Base-by-base conservation (phyloP, 2,113 vertebrate genomes). In the Pao palembangensis region DNA sequence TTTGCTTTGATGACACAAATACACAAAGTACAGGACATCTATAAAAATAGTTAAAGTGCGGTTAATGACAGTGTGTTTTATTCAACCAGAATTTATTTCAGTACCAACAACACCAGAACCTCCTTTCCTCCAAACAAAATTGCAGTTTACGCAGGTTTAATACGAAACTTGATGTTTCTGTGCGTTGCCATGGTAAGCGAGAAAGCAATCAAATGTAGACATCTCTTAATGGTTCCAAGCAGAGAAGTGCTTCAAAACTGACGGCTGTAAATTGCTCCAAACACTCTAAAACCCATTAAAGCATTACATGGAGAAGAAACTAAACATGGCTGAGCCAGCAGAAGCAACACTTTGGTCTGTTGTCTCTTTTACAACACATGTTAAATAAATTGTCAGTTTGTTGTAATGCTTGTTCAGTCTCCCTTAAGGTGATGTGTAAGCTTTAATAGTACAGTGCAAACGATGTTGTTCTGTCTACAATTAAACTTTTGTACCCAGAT, bases 291-390 rank as follows among this genome's bases (percentile, higher is more conserved):
- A 61, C 4, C 61, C 56, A 71, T 64, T 67, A 68, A 57, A 46
- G 50, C 50, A 47, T 47, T 53, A 70, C 64, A 68, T 0, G 54
- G 4, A 49, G 47, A 49, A 2, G 47, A 10, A 19, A 11, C 6
- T 19, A 18, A 20, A 55, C 15, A 7, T 18, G 42, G 18, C 31
- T 6, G 53, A 16, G 53, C n/a, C 3, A 41, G 53, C 18, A 41
- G 14, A 41, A 55, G 53, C 16, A 55, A 38, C 8, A 10, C 11
- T 5, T 11, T 16, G 12, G 47, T 49, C 21, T 52, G 43, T 52
- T 63, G 44, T 55, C 8, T 68, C 60, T 71, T 69, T 49, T 61
- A 64, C 55, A 51, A 57, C 60, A 58, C 52, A 21, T 62, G 48
- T 25, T 13, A 58, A 63, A 53, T 38, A 61, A 60, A 57, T 7